Evolutionary conservation across 2,797 vertebrate genomes (phyloP).

Genomic region (Chaetodon trifasciatus): DNA sequence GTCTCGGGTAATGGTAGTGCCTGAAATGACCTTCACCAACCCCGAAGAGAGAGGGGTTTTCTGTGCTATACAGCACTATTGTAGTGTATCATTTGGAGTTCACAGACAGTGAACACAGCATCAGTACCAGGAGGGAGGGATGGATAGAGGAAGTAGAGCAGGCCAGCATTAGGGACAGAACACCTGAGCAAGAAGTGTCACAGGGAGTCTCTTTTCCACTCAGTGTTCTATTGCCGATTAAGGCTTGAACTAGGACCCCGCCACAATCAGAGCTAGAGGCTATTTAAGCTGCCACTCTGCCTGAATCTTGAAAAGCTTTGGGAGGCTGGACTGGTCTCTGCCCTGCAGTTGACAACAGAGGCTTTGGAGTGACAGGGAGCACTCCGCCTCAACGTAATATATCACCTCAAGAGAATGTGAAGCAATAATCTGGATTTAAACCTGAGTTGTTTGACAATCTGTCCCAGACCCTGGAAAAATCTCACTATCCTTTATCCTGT

Average conservation of each 20-base stretch:
- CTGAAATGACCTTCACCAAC: slow-evolving; percentile 19
- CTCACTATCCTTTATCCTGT: slow-evolving; percentile 34
- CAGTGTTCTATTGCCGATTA: slow-evolving; percentile 40
- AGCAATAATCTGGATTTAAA: slow-evolving; percentile 58
- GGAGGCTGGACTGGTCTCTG: slow-evolving; percentile 15
- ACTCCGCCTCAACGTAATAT: slow-evolving; percentile 24
- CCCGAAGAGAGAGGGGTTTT: fast-evolving
- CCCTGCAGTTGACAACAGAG: slow-evolving; percentile 33
- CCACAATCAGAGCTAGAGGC: slow-evolving; percentile 33
- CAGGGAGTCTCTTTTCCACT: slow-evolving; percentile 31
- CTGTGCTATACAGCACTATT: not conserved
- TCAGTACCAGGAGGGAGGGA: not conserved
- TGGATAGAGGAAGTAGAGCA: not conserved
- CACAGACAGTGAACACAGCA: not conserved
- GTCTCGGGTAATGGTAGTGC: not conserved
- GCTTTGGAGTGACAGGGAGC: slow-evolving; percentile 41
- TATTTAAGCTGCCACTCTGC: slow-evolving; percentile 47
- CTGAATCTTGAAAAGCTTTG: slow-evolving; percentile 37
- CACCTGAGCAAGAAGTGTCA: slow-evolving; percentile 1
- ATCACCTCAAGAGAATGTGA: slow-evolving; percentile 44
- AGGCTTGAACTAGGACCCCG: slow-evolving; percentile 16
- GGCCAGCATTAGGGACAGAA: slow-evolving; percentile 1
- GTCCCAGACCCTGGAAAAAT: slow-evolving; percentile 6
- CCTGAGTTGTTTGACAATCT: slow-evolving; percentile 44
- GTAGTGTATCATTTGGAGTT: not conserved